phyloP scores from a whole-genome alignment of 2,888 invertebrate genomes.

The Pheosia gnoma region DNA sequence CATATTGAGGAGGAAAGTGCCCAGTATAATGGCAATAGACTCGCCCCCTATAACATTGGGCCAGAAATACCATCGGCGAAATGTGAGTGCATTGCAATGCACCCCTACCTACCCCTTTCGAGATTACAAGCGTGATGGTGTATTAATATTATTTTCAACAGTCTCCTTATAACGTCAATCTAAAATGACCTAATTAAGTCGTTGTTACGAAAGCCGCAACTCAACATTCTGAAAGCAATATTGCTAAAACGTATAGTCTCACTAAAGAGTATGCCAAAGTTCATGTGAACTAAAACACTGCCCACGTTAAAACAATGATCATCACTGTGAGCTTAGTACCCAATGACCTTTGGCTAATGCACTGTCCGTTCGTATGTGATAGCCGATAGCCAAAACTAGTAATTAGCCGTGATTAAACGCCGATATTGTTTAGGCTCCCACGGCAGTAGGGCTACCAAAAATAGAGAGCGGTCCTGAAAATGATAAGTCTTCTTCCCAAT shows the following conservation, averaged over 20 bases:
- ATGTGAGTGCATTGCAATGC: too few species aligned
- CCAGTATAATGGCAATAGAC: too few species aligned
- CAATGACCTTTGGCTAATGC: conserved; percentile 71
- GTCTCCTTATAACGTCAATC: too few species aligned
- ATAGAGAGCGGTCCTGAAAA: neutral
- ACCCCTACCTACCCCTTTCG: too few species aligned
- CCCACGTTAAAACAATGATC: conserved; percentile 41
- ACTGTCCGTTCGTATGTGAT: conserved; percentile 71
- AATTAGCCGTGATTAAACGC: conserved; percentile 75
- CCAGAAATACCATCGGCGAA: too few species aligned
- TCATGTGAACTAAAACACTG: conserved; percentile 35
- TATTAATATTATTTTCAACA: too few species aligned
- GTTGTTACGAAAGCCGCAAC: neutral
- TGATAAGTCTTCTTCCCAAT: neutral
- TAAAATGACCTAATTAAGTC: neutral
- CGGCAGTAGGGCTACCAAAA: conserved; percentile 1
- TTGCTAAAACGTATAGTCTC: neutral
- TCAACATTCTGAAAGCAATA: neutral
- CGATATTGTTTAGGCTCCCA: conserved; percentile 63
- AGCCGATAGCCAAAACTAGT: conserved; percentile 76
- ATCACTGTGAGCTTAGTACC: conserved; percentile 18
- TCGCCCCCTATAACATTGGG: too few species aligned
- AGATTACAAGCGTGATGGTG: too few species aligned
- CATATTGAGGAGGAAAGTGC: too few species aligned
- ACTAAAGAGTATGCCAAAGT: conserved; percentile 24